Evolutionary conservation across 2,797 vertebrate genomes (phyloP).

Genomic region (Nannoperca australis): DNA sequence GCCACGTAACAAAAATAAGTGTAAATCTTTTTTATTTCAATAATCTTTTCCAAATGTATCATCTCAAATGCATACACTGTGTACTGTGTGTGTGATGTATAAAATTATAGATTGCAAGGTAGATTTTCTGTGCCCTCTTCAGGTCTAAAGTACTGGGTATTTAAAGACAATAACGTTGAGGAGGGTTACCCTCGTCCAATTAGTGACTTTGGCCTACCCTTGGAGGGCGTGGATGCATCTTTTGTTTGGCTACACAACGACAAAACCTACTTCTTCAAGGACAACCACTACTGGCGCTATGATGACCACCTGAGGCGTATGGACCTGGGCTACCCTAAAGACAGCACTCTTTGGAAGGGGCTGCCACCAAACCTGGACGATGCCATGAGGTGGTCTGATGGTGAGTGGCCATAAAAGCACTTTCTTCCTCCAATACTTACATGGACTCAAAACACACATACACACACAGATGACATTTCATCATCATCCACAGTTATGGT

Average conservation of each 20-base stretch:
- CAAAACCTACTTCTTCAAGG: slow-evolving; percentile 99
- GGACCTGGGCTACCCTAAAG: slow-evolving; percentile 94
- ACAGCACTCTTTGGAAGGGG: slow-evolving; percentile 91
- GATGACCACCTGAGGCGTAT: slow-evolving; percentile 91
- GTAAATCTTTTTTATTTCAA: neutral
- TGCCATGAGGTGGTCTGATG: slow-evolving; percentile 96
- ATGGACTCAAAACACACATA: neutral
- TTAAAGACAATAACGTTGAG: slow-evolving; percentile 96
- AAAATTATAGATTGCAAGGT: neutral
- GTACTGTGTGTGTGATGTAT: neutral
- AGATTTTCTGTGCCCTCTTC: slow-evolving; percentile 20
- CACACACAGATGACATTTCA: too few relatives aligned
- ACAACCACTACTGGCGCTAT: slow-evolving; percentile 93
- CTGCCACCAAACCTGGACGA: slow-evolving; percentile 91
- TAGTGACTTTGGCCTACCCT: slow-evolving; percentile 93
- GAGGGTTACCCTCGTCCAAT: slow-evolving; percentile 95
- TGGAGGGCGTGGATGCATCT: slow-evolving; percentile 91
- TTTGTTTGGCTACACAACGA: slow-evolving; percentile 96
- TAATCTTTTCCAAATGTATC: slow-evolving; percentile 20
- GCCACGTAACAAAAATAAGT: neutral
- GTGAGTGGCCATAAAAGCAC: slow-evolving; percentile 81
- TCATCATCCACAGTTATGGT: neutral
- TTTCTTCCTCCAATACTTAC: neutral
- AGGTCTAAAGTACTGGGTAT: slow-evolving; percentile 98
- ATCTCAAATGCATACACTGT: slow-evolving; percentile 8